A percentile compares a stretch with the other conserved stretches of the same genome.
These are phyloP conservation scores for Argyrosomus regius DNA, from an alignment of 2,797 vertebrate genomes.

Conservation along the genomic window DNA sequence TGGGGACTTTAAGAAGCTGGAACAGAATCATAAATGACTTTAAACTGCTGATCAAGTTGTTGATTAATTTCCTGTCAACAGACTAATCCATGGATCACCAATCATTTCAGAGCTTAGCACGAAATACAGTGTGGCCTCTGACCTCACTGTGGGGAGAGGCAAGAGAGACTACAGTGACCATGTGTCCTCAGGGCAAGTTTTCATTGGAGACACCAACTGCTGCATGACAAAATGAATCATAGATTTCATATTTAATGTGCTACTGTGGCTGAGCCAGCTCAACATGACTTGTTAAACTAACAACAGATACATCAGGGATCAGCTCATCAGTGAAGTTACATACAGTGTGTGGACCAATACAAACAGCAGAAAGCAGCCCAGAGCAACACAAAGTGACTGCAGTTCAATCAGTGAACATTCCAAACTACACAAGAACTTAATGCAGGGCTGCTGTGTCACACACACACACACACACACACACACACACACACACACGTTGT, in stretches of 20 bases:
- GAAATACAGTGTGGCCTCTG: too few relatives aligned
- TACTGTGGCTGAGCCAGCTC: too few relatives aligned
- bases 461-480: slow-evolving; percentile 13
- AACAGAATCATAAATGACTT: too few relatives aligned
- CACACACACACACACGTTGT: background rate
- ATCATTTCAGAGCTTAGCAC: too few relatives aligned
- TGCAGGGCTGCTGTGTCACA: background rate
- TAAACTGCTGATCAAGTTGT: too few relatives aligned
- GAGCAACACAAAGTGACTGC: background rate
- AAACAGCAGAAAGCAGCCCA: background rate
- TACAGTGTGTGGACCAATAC: background rate
- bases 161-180: background rate
- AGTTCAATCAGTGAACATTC: background rate
- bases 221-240: background rate
- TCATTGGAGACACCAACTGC: background rate
- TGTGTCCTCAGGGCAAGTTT: background rate
- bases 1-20: too few relatives aligned
- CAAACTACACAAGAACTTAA: background rate
- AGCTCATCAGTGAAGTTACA: background rate
- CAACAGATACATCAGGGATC: background rate
- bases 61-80: too few relatives aligned
- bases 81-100: too few relatives aligned
- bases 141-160: background rate
- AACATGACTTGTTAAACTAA: background rate
- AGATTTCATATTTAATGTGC: background rate